Evolutionary conservation across 2,888 invertebrate species (phyloP).

Genomic region (Sinopyrophorus schimmeli): DNA sequence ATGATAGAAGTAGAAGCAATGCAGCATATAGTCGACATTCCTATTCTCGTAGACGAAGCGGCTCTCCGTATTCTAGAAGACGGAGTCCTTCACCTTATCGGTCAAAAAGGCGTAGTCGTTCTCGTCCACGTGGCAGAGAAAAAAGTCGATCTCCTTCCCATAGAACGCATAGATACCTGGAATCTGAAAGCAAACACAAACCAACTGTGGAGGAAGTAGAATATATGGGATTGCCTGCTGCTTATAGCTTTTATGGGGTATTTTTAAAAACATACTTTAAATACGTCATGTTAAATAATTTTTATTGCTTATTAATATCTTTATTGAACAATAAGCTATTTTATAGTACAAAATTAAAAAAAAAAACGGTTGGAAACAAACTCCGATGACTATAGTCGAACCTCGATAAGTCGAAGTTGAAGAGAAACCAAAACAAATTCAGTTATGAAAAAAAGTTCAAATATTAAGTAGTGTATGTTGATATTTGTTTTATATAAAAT

Average conservation of each 20-base stretch:
- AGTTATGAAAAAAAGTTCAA: too few relatives aligned
- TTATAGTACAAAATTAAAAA: too few relatives aligned
- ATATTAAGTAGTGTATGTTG: too few relatives aligned
- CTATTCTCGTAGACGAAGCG: constrained; percentile 10
- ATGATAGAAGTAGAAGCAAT: constrained; percentile 9
- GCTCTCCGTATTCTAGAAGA: constrained; percentile 16
- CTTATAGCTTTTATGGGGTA: constrained; percentile 26
- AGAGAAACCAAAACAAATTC: too few relatives aligned
- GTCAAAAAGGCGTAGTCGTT: constrained; percentile 9
- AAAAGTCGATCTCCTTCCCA: constrained; percentile 9
- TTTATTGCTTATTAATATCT: background rate
- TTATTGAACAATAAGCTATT: too few relatives aligned
- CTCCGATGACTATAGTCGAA: too few relatives aligned
- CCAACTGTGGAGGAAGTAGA: background rate
- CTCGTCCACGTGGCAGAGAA: constrained; percentile 1
- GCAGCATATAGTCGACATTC: constrained; percentile 5
- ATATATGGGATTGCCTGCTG: constrained; percentile 8
- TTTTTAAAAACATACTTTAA: constrained; percentile 3
- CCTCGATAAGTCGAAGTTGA: too few relatives aligned
- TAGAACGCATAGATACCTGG: constrained; percentile 7
- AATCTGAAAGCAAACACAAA: background rate
- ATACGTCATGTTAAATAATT: too few relatives aligned
- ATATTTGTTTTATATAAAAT: too few relatives aligned
- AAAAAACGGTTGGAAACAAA: too few relatives aligned
- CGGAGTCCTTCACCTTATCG: constrained; percentile 20